Evolutionary conservation across 2,113 vertebrate genomes (phyloP).

Genomic region (Triplophysa tibetana): DNA sequence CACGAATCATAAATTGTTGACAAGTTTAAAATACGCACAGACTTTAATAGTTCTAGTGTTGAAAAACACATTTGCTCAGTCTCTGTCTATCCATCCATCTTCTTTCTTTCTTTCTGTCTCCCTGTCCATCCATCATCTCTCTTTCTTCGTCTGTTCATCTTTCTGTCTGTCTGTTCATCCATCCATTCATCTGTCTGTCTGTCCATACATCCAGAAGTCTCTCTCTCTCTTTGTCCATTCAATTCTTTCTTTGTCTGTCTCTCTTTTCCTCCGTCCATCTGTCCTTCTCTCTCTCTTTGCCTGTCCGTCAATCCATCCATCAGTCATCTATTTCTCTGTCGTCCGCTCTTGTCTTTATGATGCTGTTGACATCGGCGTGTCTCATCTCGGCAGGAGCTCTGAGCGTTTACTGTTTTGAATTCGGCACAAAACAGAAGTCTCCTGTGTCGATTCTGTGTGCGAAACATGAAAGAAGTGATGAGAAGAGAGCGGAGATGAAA

Average conservation of each 20-base stretch:
- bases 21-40: too few species aligned
- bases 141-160: neutral
- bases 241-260: neutral
- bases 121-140: too few species aligned
- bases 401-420: constrained; percentile 8
- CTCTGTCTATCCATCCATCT: neutral
- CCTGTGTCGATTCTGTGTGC: neutral
- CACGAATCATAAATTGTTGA: too few species aligned
- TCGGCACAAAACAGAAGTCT: constrained; percentile 38
- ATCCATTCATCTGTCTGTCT: too few species aligned
- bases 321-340: neutral
- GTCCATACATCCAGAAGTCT: neutral
- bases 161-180: neutral
- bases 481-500: constrained; percentile 29
- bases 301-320: neutral
- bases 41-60: too few species aligned
- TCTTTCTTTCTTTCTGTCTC: too few species aligned
- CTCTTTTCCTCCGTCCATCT: neutral
- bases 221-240: neutral
- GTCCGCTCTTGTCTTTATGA: neutral
- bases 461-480: constrained; percentile 19
- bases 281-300: neutral
- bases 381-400: constrained; percentile 17
- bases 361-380: constrained; percentile 8
- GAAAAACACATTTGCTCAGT: too few species aligned